These are phyloP conservation scores for Acanthosepion pharaonis DNA, from an alignment of 2,888 invertebrate genomes.

Conservation along the genomic window DNA sequence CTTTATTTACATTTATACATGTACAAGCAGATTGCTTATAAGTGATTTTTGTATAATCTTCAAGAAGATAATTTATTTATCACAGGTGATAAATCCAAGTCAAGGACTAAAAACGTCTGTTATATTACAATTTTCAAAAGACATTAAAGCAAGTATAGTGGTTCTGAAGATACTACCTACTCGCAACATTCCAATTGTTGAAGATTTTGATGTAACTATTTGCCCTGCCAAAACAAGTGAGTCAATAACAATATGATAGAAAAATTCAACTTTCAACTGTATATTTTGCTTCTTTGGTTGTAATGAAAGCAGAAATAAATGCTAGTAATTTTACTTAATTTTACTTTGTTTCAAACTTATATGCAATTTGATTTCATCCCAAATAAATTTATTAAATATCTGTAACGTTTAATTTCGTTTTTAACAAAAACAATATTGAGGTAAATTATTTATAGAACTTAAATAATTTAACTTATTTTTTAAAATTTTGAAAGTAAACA, in stretches of 20 bases:
- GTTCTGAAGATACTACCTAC: not conserved
- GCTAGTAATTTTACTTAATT: not conserved
- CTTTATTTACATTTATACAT: not conserved
- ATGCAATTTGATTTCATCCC: not conserved
- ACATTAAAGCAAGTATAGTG: not conserved
- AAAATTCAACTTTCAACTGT: not conserved
- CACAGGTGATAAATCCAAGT: not conserved
- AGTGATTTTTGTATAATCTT: not conserved
- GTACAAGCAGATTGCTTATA: not conserved
- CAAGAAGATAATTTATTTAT: not conserved
- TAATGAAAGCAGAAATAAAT: too few species aligned
- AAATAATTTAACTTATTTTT: not conserved
- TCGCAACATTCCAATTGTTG: not conserved
- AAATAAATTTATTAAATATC: not conserved
- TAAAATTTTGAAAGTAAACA: too few species aligned
- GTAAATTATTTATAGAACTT: not conserved
- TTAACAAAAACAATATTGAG: not conserved
- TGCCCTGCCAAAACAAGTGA: not conserved
- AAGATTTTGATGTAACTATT: not conserved
- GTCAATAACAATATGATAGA: not conserved
- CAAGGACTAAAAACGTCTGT: not conserved
- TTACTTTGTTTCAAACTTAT: not conserved
- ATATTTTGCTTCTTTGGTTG: not conserved
- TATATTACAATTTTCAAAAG: not conserved
- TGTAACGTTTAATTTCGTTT: not conserved